Conservation (phyloP, 2,113 vertebrate species). For the Tympanuchus pallidicinctus region DNA sequence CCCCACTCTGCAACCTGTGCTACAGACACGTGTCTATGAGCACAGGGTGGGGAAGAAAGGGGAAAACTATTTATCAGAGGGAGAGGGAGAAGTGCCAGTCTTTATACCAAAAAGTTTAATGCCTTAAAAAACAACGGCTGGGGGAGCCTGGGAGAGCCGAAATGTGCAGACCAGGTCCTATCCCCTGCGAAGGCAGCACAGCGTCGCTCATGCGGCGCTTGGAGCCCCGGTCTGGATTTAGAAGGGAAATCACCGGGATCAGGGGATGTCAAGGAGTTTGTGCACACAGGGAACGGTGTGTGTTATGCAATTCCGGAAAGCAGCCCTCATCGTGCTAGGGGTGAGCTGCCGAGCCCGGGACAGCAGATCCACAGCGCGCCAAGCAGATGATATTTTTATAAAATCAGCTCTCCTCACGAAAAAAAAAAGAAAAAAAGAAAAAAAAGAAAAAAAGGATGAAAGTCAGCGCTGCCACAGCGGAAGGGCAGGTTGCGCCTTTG, state of each 20-base stretch:
- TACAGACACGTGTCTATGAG: neutral
- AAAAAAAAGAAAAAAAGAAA: neutral
- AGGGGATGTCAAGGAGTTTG: slow-evolving; percentile 55
- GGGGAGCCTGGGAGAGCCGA: neutral
- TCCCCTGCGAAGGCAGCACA: neutral
- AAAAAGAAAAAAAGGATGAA: neutral
- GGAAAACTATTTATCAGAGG: neutral
- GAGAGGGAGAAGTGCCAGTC: neutral
- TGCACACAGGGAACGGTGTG: slow-evolving; percentile 48
- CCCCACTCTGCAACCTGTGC: neutral
- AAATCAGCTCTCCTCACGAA: neutral
- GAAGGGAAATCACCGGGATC: slow-evolving; percentile 45
- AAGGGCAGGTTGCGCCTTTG: neutral
- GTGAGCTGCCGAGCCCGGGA: slow-evolving; percentile 34
- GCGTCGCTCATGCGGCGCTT: neutral
- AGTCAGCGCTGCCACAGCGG: neutral
- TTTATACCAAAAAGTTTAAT: slow-evolving; percentile 16
- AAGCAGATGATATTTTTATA: neutral
- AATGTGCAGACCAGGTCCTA: slow-evolving; percentile 12
- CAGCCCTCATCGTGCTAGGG: slow-evolving; percentile 4
- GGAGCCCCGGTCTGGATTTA: neutral
- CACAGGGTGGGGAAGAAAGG: neutral
- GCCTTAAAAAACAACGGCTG: neutral
- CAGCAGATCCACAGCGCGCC: slow-evolving; percentile 1
- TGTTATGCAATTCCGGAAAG: slow-evolving; percentile 69